Percentiles rank a stretch among this genome's conserved stretches.
Evolutionary conservation across 1,140 invertebrate genomes (phyloP).

Genomic region (Drosophila serrata): DNA sequence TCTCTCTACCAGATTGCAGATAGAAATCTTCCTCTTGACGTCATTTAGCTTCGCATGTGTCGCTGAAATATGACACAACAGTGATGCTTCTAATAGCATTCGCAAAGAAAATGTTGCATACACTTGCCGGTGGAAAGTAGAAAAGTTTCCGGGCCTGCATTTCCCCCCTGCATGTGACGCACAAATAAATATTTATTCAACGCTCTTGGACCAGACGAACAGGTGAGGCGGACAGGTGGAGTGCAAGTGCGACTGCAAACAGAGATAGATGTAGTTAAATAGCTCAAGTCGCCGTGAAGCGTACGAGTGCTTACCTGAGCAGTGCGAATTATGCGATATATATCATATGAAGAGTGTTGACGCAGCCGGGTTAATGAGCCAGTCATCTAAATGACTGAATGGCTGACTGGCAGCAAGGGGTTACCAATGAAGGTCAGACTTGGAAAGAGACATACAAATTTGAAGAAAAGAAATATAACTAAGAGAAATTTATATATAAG

Average conservation of each 20-base stretch:
- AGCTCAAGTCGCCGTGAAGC: slow-evolving; percentile 67
- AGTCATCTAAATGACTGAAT: slow-evolving; percentile 18
- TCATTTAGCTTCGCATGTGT: slow-evolving; percentile 38
- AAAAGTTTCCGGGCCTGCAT: slow-evolving; percentile 7
- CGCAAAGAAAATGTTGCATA: slow-evolving; percentile 36
- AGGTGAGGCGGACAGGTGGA: slow-evolving; percentile 18
- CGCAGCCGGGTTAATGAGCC: slow-evolving; percentile 70
- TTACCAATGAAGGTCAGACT: slow-evolving; percentile 5
- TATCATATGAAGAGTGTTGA: slow-evolving; percentile 55
- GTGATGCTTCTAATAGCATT: slow-evolving; percentile 46
- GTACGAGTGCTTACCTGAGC: slow-evolving; percentile 53
- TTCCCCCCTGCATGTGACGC: slow-evolving; percentile 26
- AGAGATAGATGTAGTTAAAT: slow-evolving; percentile 74
- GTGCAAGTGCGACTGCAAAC: slow-evolving; percentile 19
- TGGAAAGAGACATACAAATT: not conserved
- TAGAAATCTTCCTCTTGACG: slow-evolving; percentile 25
- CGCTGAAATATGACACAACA: slow-evolving; percentile 48
- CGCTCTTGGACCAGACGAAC: slow-evolving; percentile 54
- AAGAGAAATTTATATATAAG: not conserved
- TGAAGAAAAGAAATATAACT: not conserved
- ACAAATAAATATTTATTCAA: slow-evolving; percentile 76
- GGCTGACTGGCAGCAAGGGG: slow-evolving; percentile 21
- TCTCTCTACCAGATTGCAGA: slow-evolving; percentile 1
- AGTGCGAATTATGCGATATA: slow-evolving; percentile 42
- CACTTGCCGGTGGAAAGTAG: slow-evolving; percentile 15